phyloP scores from a whole-genome alignment of 2,113 vertebrate genomes.

The Asarcornis scutulata region DNA sequence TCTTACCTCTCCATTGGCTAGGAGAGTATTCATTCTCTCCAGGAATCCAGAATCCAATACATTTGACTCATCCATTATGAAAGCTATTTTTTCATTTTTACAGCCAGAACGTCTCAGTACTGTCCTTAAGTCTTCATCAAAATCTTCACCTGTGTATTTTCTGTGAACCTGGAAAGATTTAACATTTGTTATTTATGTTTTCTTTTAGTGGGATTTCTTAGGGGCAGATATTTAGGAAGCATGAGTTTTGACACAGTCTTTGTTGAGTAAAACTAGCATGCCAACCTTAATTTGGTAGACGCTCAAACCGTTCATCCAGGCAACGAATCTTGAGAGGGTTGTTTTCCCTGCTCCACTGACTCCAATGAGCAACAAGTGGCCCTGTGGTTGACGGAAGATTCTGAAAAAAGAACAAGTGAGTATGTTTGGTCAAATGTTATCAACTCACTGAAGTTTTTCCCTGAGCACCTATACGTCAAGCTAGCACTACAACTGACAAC shows the following conservation, averaged over 20 bases:
- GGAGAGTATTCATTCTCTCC: conserved; percentile 97
- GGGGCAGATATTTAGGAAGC: background rate
- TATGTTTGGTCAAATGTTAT: background rate
- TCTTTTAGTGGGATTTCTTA: background rate
- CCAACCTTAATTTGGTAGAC: conserved; percentile 99
- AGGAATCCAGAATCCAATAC: conserved; percentile 97
- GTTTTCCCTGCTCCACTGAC: conserved; percentile 98
- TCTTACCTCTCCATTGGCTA: conserved; percentile 96
- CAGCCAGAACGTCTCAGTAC: conserved; percentile 97
- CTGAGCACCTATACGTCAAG: background rate
- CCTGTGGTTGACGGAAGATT: conserved; percentile 98
- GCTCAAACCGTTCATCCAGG: conserved; percentile 98
- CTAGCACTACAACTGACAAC: background rate
- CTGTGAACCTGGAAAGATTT: conserved; percentile 88
- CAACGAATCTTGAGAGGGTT: conserved; percentile 95
- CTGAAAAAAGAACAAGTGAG: conserved; percentile 55
- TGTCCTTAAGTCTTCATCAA: conserved; percentile 95
- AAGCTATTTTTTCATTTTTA: conserved; percentile 98
- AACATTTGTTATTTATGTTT: background rate
- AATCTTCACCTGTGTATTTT: conserved; percentile 98
- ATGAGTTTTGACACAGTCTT: background rate
- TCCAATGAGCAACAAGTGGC: conserved; percentile 95
- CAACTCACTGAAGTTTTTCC: background rate
- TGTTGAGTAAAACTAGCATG: background rate
- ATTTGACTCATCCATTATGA: conserved; percentile 99